Evolutionary conservation across 2,888 invertebrate species (phyloP).

Genomic region (Pseudeuparius sepicola): DNA sequence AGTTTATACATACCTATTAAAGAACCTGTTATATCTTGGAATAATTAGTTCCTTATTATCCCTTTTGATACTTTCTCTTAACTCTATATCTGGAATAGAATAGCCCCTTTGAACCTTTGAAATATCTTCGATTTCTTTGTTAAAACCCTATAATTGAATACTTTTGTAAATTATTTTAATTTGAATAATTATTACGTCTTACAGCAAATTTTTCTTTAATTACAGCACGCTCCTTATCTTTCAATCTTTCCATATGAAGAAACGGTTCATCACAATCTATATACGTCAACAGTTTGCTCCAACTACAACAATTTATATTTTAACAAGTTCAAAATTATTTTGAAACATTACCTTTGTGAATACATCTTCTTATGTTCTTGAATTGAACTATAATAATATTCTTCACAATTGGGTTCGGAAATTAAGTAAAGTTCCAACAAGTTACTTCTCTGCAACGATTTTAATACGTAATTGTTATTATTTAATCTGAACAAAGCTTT

Average conservation of each 20-base stretch:
- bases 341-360: slow-evolving; percentile 48
- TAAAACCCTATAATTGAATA: slow-evolving; percentile 67
- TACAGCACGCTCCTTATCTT: slow-evolving; percentile 76
- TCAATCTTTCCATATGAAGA: slow-evolving; percentile 54
- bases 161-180: background rate
- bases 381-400: slow-evolving; percentile 78
- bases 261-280: slow-evolving; percentile 62
- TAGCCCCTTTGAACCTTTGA: slow-evolving; percentile 77
- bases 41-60: slow-evolving; percentile 84
- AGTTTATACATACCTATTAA: slow-evolving; percentile 52
- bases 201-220: slow-evolving; percentile 84
- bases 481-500: slow-evolving; percentile 87
- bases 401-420: slow-evolving; percentile 78
- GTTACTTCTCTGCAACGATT: slow-evolving; percentile 77
- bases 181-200: too few species aligned
- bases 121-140: slow-evolving; percentile 90
- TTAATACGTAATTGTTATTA: slow-evolving; percentile 91
- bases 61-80: slow-evolving; percentile 77
- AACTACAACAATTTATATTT: slow-evolving; percentile 54
- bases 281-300: slow-evolving; percentile 72
- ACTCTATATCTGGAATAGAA: slow-evolving; percentile 85
- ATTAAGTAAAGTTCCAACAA: slow-evolving; percentile 71
- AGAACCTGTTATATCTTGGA: slow-evolving; percentile 76
- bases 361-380: slow-evolving; percentile 72
- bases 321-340: slow-evolving; percentile 15